These are phyloP conservation scores for Eristalinus sepulchralis DNA, from an alignment of 2,888 invertebrate species.

Conservation along the genomic window DNA sequence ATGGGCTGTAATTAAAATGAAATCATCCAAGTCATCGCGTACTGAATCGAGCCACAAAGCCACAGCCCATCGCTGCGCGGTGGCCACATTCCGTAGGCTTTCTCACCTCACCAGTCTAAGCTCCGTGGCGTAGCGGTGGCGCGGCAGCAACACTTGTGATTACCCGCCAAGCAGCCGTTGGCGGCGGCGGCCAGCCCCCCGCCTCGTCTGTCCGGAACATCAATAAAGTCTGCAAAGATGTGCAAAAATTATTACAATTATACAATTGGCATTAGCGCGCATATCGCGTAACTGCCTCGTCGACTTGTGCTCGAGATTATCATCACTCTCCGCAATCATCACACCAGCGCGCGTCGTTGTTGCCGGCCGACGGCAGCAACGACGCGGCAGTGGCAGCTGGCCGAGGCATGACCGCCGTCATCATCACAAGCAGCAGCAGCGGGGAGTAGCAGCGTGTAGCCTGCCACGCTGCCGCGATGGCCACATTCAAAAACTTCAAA, in stretches of 20 bases:
- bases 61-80: constrained; percentile 38
- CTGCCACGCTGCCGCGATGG: background rate
- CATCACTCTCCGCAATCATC: constrained; percentile 68
- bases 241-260: constrained; percentile 66
- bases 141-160: constrained; percentile 58
- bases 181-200: background rate
- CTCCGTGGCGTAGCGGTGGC: background rate
- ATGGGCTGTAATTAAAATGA: constrained; percentile 68
- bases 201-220: constrained; percentile 53
- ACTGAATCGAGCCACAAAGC: constrained; percentile 47
- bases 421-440: constrained; percentile 11
- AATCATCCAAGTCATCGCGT: constrained; percentile 67
- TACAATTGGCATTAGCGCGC: constrained; percentile 42
- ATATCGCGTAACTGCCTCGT: constrained; percentile 39
- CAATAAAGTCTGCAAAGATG: constrained; percentile 68
- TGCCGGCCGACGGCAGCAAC: background rate
- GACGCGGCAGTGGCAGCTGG: background rate
- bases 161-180: constrained; percentile 49
- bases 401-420: background rate
- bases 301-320: constrained; percentile 69
- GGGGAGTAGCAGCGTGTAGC: background rate
- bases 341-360: constrained; percentile 34
- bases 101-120: constrained; percentile 32
- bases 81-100: constrained; percentile 52
- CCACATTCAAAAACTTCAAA: constrained; percentile 53